Base-by-base conservation (phyloP, 2,113 vertebrate genomes). In the Stigmatopora argus region DNA sequence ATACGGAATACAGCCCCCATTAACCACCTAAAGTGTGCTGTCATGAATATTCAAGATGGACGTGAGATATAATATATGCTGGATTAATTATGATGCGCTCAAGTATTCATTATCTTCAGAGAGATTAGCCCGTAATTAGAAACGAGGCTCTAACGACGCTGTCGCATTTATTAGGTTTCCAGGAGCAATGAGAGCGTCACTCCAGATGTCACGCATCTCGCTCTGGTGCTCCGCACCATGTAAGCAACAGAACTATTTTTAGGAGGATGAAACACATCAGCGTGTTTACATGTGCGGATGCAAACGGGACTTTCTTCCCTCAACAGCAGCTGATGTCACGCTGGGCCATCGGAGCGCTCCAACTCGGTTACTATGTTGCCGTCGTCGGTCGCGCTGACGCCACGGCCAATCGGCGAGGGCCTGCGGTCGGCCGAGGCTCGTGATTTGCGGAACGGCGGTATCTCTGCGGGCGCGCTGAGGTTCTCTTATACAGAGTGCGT, bases 101-200 rank as follows among this genome's bases (percentile, higher is more conserved):
- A 85, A 87, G 82, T 83, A 85, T 83, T 82, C 31, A 85, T 85
- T 75, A 61, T 64, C 71, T 66, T 65, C 65, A 78, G 75, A 77
- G 57, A 80, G 76, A 85, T 83, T 69, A 74, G 70, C 59, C 31
- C 70, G 82, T 86, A 88, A 89, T 88, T 85, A 85, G 70, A 80
- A 19, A 72, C 3, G n/a, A 23, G 26, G 66, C 61, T 75, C 68
- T 21, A 60, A 64, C 60, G 71, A 68, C 66, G 67, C 52, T 2
- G 60, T 67, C 70, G 46, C 41, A 51, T 77, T 79, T 38, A 73
- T 71, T 57, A 44, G 71, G 77, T 83, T 87, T 79, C 80, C 58
- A 71, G 60, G 5, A 78, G 60, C 17, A 41, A 59, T 19, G 57
- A 5, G 35, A 19, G 35, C 10, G 10, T 44, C 11, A n/a, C 19